These are phyloP conservation scores for Brenthis hecate DNA, from an alignment of 2,888 invertebrate species.

Conservation along the genomic window DNA sequence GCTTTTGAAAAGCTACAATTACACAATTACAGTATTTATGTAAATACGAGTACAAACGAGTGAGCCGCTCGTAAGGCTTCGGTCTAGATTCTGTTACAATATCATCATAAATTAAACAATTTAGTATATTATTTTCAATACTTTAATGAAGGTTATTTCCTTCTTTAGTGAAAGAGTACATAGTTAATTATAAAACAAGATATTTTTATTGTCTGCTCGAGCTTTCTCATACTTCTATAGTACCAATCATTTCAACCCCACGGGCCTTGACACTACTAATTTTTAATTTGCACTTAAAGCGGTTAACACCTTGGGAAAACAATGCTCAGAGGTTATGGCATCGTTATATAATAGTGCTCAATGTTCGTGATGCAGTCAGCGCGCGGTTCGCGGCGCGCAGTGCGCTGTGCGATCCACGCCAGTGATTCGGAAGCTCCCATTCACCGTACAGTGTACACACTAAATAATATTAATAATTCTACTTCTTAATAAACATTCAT, in stretches of 20 bases:
- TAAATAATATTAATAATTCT: neutral
- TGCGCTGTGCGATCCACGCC: neutral
- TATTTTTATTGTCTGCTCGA: too few species aligned
- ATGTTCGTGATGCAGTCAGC: neutral
- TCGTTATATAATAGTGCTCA: neutral
- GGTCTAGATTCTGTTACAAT: too few species aligned
- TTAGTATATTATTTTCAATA: too few species aligned
- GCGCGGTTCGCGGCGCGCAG: neutral
- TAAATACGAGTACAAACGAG: too few species aligned
- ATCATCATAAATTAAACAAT: too few species aligned
- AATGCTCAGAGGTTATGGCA: neutral
- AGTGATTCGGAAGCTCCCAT: conserved; percentile 11
- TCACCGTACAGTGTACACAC: neutral
- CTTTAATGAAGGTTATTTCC: too few species aligned
- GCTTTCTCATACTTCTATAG: too few species aligned
- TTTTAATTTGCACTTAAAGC: neutral
- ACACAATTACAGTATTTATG: too few species aligned
- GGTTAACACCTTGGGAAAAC: neutral
- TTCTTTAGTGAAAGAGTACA: too few species aligned
- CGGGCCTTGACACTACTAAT: conserved; percentile 1
- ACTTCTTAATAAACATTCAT: neutral
- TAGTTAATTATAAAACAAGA: too few species aligned
- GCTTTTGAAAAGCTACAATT: neutral
- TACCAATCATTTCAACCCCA: too few species aligned
- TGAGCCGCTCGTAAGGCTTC: too few species aligned